A percentile compares a stretch with the other conserved stretches of the same genome.
phyloP scores from a whole-genome alignment of 2,888 invertebrate species.

The Mythimna ferrago region DNA sequence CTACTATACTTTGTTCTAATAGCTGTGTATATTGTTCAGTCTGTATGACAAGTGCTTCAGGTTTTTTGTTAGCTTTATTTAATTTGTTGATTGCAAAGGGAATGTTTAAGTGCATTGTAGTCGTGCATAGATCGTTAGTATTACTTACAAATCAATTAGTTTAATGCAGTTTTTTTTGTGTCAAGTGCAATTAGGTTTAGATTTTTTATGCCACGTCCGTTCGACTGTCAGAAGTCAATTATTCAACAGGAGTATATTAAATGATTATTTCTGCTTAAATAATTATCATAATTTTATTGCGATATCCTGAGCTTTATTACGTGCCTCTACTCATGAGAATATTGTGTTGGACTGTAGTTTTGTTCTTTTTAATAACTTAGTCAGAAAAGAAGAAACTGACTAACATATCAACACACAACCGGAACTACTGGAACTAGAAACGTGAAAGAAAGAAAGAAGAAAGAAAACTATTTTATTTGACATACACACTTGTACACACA shows the following conservation, averaged over 20 bases:
- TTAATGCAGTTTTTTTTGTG: constrained; percentile 33
- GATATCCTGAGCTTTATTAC: neutral
- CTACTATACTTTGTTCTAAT: constrained; percentile 19
- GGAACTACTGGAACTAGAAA: no score
- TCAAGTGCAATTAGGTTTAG: neutral
- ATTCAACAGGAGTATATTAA: neutral
- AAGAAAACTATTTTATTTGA: no score
- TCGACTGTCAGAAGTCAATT: neutral
- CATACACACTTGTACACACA: no score
- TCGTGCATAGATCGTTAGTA: constrained; percentile 22
- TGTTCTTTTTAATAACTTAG: no score
- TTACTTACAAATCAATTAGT: constrained; percentile 36
- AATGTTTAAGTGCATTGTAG: constrained; percentile 38
- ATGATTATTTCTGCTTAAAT: neutral
- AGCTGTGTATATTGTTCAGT: constrained; percentile 17
- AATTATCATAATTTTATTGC: neutral
- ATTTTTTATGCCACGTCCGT: no score
- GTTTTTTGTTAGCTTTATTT: constrained; percentile 39
- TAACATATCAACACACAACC: no score
- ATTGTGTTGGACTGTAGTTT: neutral
- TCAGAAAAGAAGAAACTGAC: no score
- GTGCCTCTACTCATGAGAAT: neutral
- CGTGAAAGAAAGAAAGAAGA: no score
- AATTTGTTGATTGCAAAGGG: constrained; percentile 45
- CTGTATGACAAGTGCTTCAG: constrained; percentile 24